These are phyloP conservation scores for Dufourea novaeangliae DNA, from an alignment of 1,140 invertebrate genomes.

Conservation along the genomic window DNA sequence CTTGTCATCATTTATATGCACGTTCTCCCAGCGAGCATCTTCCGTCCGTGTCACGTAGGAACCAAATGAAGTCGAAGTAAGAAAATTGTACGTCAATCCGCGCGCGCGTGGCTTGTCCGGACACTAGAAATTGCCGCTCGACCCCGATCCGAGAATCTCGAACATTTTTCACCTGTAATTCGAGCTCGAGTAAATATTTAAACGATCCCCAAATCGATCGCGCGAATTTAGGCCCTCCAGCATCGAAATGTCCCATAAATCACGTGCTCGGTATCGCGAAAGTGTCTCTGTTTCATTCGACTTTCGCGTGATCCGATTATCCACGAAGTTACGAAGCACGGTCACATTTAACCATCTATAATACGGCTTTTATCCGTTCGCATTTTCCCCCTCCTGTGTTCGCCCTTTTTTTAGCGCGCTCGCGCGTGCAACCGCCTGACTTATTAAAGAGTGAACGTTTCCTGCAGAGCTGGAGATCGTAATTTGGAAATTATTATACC, in stretches of 20 bases:
- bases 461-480: background rate
- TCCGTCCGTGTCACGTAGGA: constrained; percentile 20
- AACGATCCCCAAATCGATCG: background rate
- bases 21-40: constrained; percentile 24
- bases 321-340: background rate
- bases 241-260: background rate
- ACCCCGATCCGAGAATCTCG: background rate
- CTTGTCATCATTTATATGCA: constrained; percentile 36
- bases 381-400: no score
- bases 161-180: constrained; percentile 2
- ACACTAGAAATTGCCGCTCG: background rate
- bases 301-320: constrained; percentile 8
- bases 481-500: background rate
- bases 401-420: background rate
- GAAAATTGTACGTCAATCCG: background rate
- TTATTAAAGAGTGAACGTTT: background rate
- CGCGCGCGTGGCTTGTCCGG: background rate
- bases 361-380: background rate
- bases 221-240: no score
- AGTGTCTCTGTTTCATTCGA: background rate
- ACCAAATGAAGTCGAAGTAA: constrained; percentile 16
- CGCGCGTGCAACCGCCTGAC: background rate
- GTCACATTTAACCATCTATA: background rate
- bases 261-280: background rate
- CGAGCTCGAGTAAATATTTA: constrained; percentile 1